Base-by-base conservation (phyloP, 2,888 invertebrate genomes). In the Drosophila demipolita region DNA sequence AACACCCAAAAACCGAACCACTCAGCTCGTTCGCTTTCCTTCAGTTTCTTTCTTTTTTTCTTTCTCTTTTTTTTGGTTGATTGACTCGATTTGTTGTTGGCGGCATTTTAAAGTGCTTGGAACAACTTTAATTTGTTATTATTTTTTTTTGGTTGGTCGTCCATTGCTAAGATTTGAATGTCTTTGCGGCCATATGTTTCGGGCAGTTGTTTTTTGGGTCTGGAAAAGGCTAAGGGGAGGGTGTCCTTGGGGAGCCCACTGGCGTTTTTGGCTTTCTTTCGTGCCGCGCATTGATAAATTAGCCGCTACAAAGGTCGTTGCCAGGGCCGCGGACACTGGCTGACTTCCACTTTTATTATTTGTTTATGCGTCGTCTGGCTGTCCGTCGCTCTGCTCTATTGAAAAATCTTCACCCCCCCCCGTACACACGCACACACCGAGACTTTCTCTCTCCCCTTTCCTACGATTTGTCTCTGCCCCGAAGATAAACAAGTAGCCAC, bases 401-500 rank as follows among this genome's bases (percentile, higher is more conserved):
- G 85, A 86, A 86, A 86, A 90, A 68, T 75, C 32, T 36, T 12
- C 1, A 3, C 17, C 12, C 45, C 7, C 12, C 12, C 35, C 12
- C 45, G 7, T 20, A 20, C 45, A 20, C 45, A 32, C 32, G 20
- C 52, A 26, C 36, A n/a, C 59, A 15, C 15, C 1, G 9, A 36
- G 36, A 26, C 48, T 6, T 42, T 49, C 23, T 49, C 8, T 4
- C 62, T 42, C 23, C 38, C 15, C 52, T 49, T 49, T 29, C 52
- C 48, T n/a, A 17, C 36, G 11, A 52, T 42, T 54, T 57, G 33
- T 49, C n/a, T 12, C 12, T 54, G 61, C 53, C 71, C 66, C 57
- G 53, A 76, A 81, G 82, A 87, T 89, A 87, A 90, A 90, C 89
- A 87, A 87, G 89, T 78, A 70, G 88, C 87, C 89, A 80, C 89